These are phyloP conservation scores for Crotalus helleri DNA, from an alignment of 2,113 vertebrate species.

Conservation along the genomic window DNA sequence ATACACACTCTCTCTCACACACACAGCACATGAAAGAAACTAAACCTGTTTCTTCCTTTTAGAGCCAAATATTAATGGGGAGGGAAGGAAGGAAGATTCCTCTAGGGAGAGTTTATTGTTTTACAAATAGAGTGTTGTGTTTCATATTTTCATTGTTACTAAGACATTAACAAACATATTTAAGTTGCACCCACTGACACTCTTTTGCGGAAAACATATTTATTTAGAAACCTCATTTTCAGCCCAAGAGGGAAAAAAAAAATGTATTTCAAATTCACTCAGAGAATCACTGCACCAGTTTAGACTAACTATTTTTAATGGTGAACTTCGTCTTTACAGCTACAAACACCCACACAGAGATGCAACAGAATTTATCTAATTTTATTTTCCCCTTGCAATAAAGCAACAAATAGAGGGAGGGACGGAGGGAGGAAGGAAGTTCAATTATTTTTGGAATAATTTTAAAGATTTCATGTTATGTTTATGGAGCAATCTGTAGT, in stretches of 20 bases:
- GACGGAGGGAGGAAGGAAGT: not conserved
- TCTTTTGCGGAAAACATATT: not conserved
- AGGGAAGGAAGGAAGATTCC: not conserved
- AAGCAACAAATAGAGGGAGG: not conserved
- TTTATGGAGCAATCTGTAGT: conserved; percentile 64
- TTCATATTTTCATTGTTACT: not conserved
- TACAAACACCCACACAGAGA: not conserved
- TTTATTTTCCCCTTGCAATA: not conserved
- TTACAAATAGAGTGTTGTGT: not conserved
- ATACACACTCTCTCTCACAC: not conserved
- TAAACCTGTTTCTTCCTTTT: not conserved
- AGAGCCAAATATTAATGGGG: not conserved
- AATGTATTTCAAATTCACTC: not conserved
- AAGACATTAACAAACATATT: not conserved
- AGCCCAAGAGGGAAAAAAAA: not conserved
- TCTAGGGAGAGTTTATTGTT: not conserved
- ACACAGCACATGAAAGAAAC: not conserved
- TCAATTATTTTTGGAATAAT: conserved; percentile 59
- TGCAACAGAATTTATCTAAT: not conserved
- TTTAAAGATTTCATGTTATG: conserved; percentile 64
- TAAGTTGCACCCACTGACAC: not conserved
- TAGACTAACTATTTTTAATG: not conserved
- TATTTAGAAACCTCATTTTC: not conserved
- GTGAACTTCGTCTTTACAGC: not conserved
- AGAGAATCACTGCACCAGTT: not conserved